These are phyloP conservation scores for Heteromormyrus szaboi DNA, from an alignment of 2,797 vertebrate species.

Conservation along the genomic window DNA sequence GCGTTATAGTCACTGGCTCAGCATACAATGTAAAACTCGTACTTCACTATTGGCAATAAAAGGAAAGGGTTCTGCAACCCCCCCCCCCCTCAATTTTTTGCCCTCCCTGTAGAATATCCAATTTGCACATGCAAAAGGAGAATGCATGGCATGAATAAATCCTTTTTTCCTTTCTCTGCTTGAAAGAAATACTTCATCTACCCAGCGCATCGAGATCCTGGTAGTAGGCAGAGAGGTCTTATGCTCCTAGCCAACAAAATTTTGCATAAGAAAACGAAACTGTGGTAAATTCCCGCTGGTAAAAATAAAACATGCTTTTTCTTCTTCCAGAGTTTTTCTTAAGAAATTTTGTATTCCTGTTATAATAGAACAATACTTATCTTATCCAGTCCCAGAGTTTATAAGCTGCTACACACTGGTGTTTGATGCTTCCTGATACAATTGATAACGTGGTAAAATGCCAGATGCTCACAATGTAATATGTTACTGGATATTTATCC, in stretches of 20 bases:
- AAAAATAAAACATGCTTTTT: background rate
- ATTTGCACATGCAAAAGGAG: background rate
- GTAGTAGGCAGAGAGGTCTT: background rate
- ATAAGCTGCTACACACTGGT: background rate
- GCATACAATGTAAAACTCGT: background rate
- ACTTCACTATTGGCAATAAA: background rate
- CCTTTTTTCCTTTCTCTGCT: constrained; percentile 3
- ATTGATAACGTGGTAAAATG: background rate
- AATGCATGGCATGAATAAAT: constrained; percentile 15
- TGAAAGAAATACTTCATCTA: constrained; percentile 10
- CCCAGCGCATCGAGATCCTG: background rate
- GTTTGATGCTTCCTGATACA: background rate
- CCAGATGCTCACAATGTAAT: background rate
- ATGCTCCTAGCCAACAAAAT: background rate
- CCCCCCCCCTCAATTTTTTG: background rate
- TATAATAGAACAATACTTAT: background rate
- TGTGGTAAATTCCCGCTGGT: background rate
- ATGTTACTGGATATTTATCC: background rate
- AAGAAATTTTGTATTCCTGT: background rate
- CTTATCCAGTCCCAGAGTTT: background rate
- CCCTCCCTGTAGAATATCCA: constrained; percentile 4
- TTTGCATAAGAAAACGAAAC: background rate
- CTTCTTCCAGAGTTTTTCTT: background rate
- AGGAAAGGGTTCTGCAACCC: background rate
- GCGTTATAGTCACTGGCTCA: background rate